phyloP scores from a whole-genome alignment of 1,140 invertebrate species.

The Drosophila insularis region DNA sequence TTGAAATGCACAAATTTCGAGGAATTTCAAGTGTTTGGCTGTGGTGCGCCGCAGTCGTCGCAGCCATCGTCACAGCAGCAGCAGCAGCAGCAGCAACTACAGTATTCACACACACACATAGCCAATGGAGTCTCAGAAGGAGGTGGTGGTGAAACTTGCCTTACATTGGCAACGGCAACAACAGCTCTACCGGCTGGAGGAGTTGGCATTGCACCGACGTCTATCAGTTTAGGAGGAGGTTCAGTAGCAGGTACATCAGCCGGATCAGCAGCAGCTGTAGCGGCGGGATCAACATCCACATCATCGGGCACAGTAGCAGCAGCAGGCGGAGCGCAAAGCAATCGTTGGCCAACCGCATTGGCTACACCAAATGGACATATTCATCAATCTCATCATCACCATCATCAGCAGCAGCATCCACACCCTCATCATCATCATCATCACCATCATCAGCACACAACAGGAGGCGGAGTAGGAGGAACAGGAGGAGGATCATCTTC shows the following conservation, averaged over 20 bases:
- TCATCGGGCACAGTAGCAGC: conserved; percentile 13
- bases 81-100: conserved; percentile 51
- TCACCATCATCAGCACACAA: neutral
- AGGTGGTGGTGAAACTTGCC: conserved; percentile 16
- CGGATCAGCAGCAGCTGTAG: conserved; percentile 14
- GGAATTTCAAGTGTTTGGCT: conserved; percentile 81
- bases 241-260: conserved; percentile 13
- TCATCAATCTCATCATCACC: conserved; percentile 6
- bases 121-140: conserved; percentile 32
- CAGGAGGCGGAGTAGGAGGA: neutral
- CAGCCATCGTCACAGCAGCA: conserved; percentile 52
- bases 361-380: conserved; percentile 63
- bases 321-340: conserved; percentile 32
- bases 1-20: conserved; percentile 78
- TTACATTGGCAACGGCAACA: conserved; percentile 27
- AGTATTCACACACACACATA: conserved; percentile 59
- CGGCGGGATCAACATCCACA: conserved; percentile 6
- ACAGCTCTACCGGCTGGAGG: conserved; percentile 3
- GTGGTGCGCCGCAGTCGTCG: conserved; percentile 46
- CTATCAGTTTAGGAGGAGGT: conserved; percentile 5
- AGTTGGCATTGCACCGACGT: neutral
- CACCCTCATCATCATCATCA: neutral
- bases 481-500: conserved; percentile 28
- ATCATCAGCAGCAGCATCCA: neutral
- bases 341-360: conserved; percentile 72